Evolutionary conservation across 2,113 vertebrate species (phyloP).

Genomic region (Spheniscus mendiculus): DNA sequence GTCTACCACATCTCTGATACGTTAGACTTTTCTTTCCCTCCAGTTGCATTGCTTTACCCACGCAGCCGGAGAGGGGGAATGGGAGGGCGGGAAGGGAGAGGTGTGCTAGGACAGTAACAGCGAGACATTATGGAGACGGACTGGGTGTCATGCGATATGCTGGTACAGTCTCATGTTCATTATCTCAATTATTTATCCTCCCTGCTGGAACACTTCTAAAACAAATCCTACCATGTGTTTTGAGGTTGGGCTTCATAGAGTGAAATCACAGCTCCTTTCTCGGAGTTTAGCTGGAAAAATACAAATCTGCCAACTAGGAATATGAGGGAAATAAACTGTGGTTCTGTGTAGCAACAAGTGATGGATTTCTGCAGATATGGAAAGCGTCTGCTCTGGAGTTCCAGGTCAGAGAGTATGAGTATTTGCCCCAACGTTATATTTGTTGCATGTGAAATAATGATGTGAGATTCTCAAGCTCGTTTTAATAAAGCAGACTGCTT

Average conservation of each 20-base stretch:
- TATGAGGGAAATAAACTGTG: constrained; percentile 29
- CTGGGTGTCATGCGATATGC: background rate
- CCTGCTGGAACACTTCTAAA: constrained; percentile 52
- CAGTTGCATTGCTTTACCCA: background rate
- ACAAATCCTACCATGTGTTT: constrained; percentile 64
- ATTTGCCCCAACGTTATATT: background rate
- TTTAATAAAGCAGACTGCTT: background rate
- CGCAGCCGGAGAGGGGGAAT: background rate
- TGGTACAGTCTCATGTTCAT: background rate
- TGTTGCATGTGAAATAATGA: constrained; percentile 1
- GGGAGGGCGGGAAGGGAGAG: background rate
- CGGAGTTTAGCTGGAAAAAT: constrained; percentile 23
- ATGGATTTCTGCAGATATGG: constrained; percentile 54
- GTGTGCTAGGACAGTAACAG: background rate
- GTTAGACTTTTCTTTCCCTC: background rate
- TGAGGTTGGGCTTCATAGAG: constrained; percentile 29
- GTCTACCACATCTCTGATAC: background rate
- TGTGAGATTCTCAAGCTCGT: background rate
- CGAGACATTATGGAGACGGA: background rate
- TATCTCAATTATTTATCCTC: constrained; percentile 57
- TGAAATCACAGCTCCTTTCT: constrained; percentile 43
- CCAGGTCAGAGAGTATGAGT: background rate
- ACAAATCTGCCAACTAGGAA: constrained; percentile 47
- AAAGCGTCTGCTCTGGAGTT: constrained; percentile 30
- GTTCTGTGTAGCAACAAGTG: constrained; percentile 34